These are phyloP conservation scores for Drosophila trichaetosa DNA, from an alignment of 2,888 invertebrate species.

Conservation along the genomic window DNA sequence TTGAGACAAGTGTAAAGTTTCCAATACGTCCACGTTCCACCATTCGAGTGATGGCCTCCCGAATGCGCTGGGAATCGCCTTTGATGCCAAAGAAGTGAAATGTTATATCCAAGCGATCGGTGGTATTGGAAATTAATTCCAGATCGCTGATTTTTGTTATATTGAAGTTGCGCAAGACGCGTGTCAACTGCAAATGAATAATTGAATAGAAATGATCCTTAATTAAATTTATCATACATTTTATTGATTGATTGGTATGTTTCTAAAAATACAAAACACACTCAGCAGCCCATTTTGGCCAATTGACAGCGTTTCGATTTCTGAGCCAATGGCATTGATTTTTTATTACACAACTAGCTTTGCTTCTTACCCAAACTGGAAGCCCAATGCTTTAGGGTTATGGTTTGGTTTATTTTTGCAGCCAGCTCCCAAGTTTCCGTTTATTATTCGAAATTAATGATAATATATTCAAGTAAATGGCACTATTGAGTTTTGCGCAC, in stretches of 20 bases:
- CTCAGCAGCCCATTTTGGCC: constrained; percentile 22
- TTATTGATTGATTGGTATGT: neutral
- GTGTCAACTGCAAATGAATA: constrained; percentile 86
- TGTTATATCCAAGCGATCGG: constrained; percentile 86
- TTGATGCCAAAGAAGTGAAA: constrained; percentile 86
- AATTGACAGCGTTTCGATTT: constrained; percentile 27
- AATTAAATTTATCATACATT: constrained; percentile 1
- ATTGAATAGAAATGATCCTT: neutral
- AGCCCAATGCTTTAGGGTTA: neutral
- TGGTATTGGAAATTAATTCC: constrained; percentile 88
- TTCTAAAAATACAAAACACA: constrained; percentile 2
- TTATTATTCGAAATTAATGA: constrained; percentile 65
- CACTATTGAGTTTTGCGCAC: constrained; percentile 66
- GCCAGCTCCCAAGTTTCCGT: constrained; percentile 19
- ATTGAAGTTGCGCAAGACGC: constrained; percentile 88
- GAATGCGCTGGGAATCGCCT: constrained; percentile 83
- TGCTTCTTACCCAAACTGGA: neutral
- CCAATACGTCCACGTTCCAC: constrained; percentile 87
- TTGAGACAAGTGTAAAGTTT: constrained; percentile 88
- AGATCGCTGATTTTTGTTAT: constrained; percentile 88
- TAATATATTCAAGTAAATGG: constrained; percentile 73
- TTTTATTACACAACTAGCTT: constrained; percentile 40
- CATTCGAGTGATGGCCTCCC: constrained; percentile 86
- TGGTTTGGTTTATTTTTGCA: neutral
- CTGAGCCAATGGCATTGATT: constrained; percentile 37